Conservation (phyloP, 2,888 invertebrate species). For the Cerastoderma edule region DNA sequence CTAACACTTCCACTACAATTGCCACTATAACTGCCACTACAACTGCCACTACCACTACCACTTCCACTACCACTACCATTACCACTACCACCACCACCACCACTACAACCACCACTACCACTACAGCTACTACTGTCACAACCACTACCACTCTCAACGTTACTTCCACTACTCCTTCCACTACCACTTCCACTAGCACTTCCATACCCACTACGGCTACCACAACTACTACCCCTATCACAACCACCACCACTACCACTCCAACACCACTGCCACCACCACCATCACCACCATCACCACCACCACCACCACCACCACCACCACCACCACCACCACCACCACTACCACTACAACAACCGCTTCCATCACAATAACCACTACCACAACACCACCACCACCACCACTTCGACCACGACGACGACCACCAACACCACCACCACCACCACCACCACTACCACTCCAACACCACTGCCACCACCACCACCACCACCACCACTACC, state of each 20-base stretch:
- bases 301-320: conserved; percentile 19
- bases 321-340: conserved; percentile 17
- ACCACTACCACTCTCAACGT: conserved; percentile 8
- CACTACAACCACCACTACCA: conserved; percentile 14
- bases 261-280: neutral
- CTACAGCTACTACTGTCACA: conserved; percentile 18
- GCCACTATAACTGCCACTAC: too few relatives aligned
- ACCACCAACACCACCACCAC: too few relatives aligned
- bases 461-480: conserved; percentile 11
- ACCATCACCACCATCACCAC: conserved; percentile 1
- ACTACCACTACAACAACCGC: too few relatives aligned
- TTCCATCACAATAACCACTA: too few relatives aligned
- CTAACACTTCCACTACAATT: too few relatives aligned
- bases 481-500: conserved; percentile 13
- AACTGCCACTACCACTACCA: too few relatives aligned
- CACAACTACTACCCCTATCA: conserved; percentile 17
- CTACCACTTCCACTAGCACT: conserved; percentile 25
- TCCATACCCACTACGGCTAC: conserved; percentile 11
- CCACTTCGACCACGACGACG: too few relatives aligned
- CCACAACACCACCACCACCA: too few relatives aligned
- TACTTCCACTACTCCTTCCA: conserved; percentile 23
- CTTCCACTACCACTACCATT: conserved; percentile 14
- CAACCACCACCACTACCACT: conserved; percentile 14
- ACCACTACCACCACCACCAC: conserved; percentile 19
- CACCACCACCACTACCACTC: too few relatives aligned